A percentile compares a stretch with the other conserved stretches of the same genome.
Conservation (phyloP, 2,888 invertebrate genomes). For the Melanotus villosus region DNA sequence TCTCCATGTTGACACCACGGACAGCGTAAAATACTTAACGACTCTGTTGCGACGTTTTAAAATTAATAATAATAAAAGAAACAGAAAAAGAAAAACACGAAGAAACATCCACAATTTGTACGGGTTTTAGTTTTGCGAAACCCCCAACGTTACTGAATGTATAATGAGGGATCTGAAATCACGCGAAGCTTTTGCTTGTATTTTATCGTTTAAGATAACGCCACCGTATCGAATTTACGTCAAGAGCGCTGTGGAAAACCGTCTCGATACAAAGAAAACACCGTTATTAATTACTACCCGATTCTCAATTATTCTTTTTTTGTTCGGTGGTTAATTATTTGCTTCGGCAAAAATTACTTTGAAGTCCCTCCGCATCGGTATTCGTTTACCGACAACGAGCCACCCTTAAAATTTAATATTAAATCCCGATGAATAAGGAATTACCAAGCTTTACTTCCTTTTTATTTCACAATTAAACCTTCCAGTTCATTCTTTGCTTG, state of each 20-base stretch:
- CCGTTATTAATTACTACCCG: slow-evolving; percentile 52
- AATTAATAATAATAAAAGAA: too few relatives aligned
- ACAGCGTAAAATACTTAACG: slow-evolving; percentile 22
- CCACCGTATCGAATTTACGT: slow-evolving; percentile 54
- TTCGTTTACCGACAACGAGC: background rate
- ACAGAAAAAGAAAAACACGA: too few relatives aligned
- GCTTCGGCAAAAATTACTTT: slow-evolving; percentile 45
- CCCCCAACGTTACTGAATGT: slow-evolving; percentile 42
- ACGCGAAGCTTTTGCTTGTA: slow-evolving; percentile 54
- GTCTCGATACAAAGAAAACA: slow-evolving; percentile 48
- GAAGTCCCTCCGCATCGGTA: slow-evolving; percentile 21
- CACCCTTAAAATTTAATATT: background rate
- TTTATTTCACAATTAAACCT: background rate
- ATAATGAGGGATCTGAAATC: slow-evolving; percentile 51
- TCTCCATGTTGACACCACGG: slow-evolving; percentile 22
- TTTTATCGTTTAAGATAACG: slow-evolving; percentile 54
- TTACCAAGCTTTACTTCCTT: background rate
- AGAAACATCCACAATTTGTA: slow-evolving; percentile 35
- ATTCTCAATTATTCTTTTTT: slow-evolving; percentile 52
- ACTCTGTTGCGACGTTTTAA: slow-evolving; percentile 31
- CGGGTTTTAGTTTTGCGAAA: slow-evolving; percentile 37
- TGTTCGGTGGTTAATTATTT: slow-evolving; percentile 45
- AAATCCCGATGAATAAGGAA: background rate
- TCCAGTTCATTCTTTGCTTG: too few relatives aligned
- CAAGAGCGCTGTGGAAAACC: slow-evolving; percentile 51